Evolutionary conservation across 2,888 invertebrate genomes (phyloP), one percentile per base, ranked within the genome.

Genomic region (Acrobasis suavella): DNA sequence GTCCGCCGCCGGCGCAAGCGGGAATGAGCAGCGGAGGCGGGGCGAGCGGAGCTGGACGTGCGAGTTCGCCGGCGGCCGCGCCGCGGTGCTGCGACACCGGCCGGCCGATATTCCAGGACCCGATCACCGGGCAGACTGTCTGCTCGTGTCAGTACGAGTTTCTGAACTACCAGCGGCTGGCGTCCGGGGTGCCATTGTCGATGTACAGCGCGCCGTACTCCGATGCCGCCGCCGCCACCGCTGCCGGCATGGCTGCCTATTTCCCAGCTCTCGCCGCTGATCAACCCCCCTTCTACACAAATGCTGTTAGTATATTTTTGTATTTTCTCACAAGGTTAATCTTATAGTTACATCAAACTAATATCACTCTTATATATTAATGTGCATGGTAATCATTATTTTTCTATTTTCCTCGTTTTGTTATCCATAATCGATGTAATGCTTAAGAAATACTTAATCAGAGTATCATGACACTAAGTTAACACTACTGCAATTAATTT

Each of bases 71-170:
- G 55, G 85, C 92, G 62, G 89, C 94, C 65, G 84, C 94, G 63
- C 91, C 94, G 67, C 91, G 97, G 77, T 97, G 98, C 93, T 97
- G 98, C 93, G 97, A 98, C 93, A 97, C 97, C 71, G 98, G 98
- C 72, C 94, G 98, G 78, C 96, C 97, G 69, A 95, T 98, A 84
- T 97, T 97, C 93, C 97, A 97, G 82, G 97, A 97, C 89, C 97
- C 97, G 54, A 94, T 97, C 73, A 96, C 97, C 73, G 97, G 97
- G 62, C 97, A 97, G 89, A 96, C 96, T 63, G 95, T 97, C 69
- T 97, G 97, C 92, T 97, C 97, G 77, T 97, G 97, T 89, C 97
- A 97, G 88, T 97, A 97, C 92, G 97, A 97, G 91, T 94, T 97
- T 76, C 94, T 97, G 77, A 95, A 95, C 90, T 96, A 96, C 92